Conservation (phyloP, 92 coral and sea anemone genomes). For the Siderastrea radians region DNA sequence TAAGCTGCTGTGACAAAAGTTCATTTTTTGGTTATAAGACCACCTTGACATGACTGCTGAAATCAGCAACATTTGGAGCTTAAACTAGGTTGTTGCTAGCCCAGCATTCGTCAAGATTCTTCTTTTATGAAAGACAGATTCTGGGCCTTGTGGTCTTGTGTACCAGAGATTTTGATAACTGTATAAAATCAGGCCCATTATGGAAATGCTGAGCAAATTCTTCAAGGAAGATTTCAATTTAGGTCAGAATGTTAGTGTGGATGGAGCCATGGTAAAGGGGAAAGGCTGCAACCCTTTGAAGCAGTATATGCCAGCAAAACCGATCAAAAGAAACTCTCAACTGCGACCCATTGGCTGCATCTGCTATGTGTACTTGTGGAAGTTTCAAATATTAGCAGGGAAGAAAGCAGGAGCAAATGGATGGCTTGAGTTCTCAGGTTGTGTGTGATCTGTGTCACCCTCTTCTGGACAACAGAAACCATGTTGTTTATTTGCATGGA, state of each 20-base stretch:
- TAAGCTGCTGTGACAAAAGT: too few relatives aligned
- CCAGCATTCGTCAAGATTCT: conserved; percentile 5
- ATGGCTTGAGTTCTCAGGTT: too few relatives aligned
- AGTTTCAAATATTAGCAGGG: conserved; percentile 37
- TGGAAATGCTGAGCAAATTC: neutral
- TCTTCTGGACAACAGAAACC: too few relatives aligned
- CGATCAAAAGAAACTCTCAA: conserved; percentile 23
- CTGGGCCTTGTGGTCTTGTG: conserved; percentile 11
- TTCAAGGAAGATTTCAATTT: conserved; percentile 12
- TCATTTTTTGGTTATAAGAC: too few relatives aligned
- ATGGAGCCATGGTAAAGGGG: conserved; percentile 37
- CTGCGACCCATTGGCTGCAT: conserved; percentile 22
- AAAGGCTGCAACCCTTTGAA: conserved; percentile 23
- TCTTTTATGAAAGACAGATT: conserved; percentile 1
- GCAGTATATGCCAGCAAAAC: conserved; percentile 29
- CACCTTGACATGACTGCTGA: neutral
- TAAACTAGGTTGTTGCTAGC: conserved; percentile 23
- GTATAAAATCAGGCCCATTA: conserved; percentile 18
- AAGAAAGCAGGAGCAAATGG: conserved; percentile 11
- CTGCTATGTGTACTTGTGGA: conserved; percentile 39
- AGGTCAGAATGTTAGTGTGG: conserved; percentile 40
- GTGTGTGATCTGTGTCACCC: too few relatives aligned
- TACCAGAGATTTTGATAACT: conserved; percentile 3
- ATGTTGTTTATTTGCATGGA: too few relatives aligned
- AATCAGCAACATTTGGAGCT: conserved; percentile 2